A percentile compares a stretch with the other conserved stretches of the same genome.
These are phyloP conservation scores for Mesembrinibis cayennensis DNA, from an alignment of 2,113 vertebrate genomes.

Conservation along the genomic window DNA sequence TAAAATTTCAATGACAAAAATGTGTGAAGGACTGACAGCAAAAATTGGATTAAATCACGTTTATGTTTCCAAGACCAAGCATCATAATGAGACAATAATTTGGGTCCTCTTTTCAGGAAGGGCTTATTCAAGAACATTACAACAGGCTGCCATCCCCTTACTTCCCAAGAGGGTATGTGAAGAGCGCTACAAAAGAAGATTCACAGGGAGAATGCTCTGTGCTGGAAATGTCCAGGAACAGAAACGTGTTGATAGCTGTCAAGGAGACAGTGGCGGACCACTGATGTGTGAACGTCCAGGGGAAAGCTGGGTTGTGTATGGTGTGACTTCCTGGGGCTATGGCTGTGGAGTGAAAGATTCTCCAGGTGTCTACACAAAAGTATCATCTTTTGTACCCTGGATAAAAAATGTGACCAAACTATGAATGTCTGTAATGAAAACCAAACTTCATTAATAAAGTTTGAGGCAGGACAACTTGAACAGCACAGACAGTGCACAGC, in stretches of 20 bases:
- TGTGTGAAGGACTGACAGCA: not conserved
- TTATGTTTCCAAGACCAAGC: not conserved
- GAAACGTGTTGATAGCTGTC: constrained; percentile 91
- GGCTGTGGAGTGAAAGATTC: constrained; percentile 90
- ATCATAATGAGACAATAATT: not conserved
- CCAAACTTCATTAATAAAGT: not conserved
- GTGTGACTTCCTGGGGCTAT: constrained; percentile 96
- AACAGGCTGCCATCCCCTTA: constrained; percentile 88
- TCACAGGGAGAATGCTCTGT: constrained; percentile 95
- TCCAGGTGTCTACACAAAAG: constrained; percentile 96
- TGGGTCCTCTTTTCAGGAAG: constrained; percentile 74
- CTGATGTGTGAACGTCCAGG: constrained; percentile 87
- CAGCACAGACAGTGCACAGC: not conserved
- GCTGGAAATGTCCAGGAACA: constrained; percentile 82
- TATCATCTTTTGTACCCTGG: constrained; percentile 91
- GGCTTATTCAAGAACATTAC: constrained; percentile 93
- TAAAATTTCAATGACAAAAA: not conserved
- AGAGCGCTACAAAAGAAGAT: constrained; percentile 84
- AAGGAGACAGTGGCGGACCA: constrained; percentile 95
- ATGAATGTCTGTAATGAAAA: not conserved
- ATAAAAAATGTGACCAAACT: constrained; percentile 86
- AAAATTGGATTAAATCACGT: not conserved
- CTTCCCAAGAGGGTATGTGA: constrained; percentile 88
- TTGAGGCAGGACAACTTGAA: not conserved
- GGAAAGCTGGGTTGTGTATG: constrained; percentile 90